phyloP scores from a whole-genome alignment of 2,113 vertebrate genomes.

The Proterorhinus semilunaris region DNA sequence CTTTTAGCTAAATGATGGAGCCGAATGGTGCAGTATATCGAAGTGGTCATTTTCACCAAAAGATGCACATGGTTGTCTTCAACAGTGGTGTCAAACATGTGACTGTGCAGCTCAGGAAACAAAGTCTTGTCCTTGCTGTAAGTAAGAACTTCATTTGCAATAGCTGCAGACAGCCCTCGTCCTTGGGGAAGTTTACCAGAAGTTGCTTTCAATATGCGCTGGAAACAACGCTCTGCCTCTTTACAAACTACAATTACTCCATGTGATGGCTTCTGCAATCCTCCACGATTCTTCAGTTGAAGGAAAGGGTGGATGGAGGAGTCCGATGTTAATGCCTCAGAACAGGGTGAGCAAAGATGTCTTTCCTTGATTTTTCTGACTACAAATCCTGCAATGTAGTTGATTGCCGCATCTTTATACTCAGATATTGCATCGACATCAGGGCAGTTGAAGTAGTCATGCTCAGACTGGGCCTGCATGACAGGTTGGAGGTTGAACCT shows the following conservation, averaged over 20 bases:
- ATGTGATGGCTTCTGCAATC: not conserved
- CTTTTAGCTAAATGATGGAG: not conserved
- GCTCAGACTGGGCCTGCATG: too few species aligned
- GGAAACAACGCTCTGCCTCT: not conserved
- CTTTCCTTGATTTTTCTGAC: too few species aligned
- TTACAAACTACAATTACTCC: not conserved
- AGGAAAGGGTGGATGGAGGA: not conserved
- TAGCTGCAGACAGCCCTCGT: not conserved
- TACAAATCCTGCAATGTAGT: too few species aligned
- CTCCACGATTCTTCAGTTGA: not conserved
- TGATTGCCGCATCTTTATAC: too few species aligned
- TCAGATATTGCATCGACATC: too few species aligned
- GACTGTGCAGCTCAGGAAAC: constrained; percentile 6
- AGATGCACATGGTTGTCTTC: not conserved
- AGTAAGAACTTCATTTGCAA: not conserved
- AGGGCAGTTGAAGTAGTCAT: too few species aligned
- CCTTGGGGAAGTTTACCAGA: not conserved
- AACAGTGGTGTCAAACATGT: constrained; percentile 10
- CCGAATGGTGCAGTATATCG: not conserved
- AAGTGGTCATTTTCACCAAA: constrained; percentile 7
- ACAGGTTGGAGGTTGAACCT: too few species aligned
- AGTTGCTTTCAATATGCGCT: not conserved
- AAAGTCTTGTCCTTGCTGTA: too few species aligned
- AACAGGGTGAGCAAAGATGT: not conserved
- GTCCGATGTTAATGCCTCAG: not conserved